Evolutionary conservation across 2,888 invertebrate species (phyloP).

Genomic region (Mechanitis mazaeus): DNA sequence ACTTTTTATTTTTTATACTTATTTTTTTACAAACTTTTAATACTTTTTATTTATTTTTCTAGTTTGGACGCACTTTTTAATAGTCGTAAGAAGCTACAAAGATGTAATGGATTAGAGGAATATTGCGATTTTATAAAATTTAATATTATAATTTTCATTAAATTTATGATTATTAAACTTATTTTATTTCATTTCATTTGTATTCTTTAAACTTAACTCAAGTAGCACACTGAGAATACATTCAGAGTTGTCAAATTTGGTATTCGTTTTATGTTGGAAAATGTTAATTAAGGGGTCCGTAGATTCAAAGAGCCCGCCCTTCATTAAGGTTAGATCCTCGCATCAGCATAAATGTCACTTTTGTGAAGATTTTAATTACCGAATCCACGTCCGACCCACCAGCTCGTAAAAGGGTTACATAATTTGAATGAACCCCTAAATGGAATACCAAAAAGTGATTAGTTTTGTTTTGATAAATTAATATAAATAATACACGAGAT

Average conservation of each 20-base stretch:
- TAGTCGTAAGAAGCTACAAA: slow-evolving; percentile 39
- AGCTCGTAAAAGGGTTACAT: slow-evolving; percentile 49
- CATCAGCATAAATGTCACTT: slow-evolving; percentile 72
- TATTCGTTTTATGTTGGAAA: slow-evolving; percentile 32
- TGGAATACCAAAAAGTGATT: too few relatives aligned
- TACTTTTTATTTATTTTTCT: slow-evolving; percentile 28
- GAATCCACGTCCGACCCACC: slow-evolving; percentile 52
- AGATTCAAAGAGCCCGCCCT: slow-evolving; percentile 55
- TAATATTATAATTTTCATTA: too few relatives aligned
- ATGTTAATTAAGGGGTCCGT: slow-evolving; percentile 39
- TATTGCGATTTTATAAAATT: too few relatives aligned
- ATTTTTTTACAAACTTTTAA: neutral
- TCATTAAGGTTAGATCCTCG: slow-evolving; percentile 57
- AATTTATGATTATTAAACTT: neutral
- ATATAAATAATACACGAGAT: too few relatives aligned
- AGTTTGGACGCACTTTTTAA: slow-evolving; percentile 39
- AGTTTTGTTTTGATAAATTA: slow-evolving; percentile 2
- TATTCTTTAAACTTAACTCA: too few relatives aligned
- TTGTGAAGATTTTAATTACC: slow-evolving; percentile 67
- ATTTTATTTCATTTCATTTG: neutral
- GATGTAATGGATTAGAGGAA: neutral
- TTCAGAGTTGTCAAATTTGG: slow-evolving; percentile 28
- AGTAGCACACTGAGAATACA: neutral
- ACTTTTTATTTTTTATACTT: too few relatives aligned
- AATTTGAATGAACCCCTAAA: slow-evolving; percentile 32